phyloP scores from a whole-genome alignment of 1,140 invertebrate genomes.

The Zaprionus lachaisei region DNA sequence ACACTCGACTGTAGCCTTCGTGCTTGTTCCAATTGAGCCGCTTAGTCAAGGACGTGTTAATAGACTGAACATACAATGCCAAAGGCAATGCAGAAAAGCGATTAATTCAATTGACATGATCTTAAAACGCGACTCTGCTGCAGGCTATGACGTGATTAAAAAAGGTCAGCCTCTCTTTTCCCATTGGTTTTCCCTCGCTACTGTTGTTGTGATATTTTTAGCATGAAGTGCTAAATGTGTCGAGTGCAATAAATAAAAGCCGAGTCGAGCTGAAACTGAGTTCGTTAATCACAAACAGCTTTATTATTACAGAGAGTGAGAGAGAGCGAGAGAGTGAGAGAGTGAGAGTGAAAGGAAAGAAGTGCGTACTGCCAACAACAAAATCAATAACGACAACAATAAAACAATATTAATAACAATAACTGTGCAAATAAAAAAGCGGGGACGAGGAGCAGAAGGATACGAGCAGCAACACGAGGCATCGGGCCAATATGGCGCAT shows the following conservation, averaged over 20 bases:
- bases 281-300: slow-evolving; percentile 20
- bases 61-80: not conserved
- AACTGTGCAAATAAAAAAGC: slow-evolving; percentile 15
- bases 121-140: not conserved
- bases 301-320: not conserved
- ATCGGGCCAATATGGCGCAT: slow-evolving; percentile 58
- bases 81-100: not conserved
- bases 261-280: not conserved
- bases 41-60: not conserved
- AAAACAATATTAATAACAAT: slow-evolving; percentile 6
- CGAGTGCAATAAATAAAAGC: slow-evolving; percentile 1
- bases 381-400: slow-evolving; percentile 20
- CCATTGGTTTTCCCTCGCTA: not conserved
- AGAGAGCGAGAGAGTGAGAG: not conserved
- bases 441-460: not conserved
- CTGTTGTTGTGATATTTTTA: not conserved
- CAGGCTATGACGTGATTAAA: slow-evolving; percentile 12
- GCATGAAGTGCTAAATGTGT: slow-evolving; percentile 11
- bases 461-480: slow-evolving; percentile 6
- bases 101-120: slow-evolving; percentile 5
- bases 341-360: not conserved
- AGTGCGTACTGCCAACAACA: slow-evolving; percentile 2
- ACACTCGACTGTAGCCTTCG: no score
- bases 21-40: not conserved
- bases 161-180: not conserved